A percentile compares a stretch with the other conserved stretches of the same genome.
Conservation (phyloP, 2,113 vertebrate genomes). For the Coreoperca whiteheadi region DNA sequence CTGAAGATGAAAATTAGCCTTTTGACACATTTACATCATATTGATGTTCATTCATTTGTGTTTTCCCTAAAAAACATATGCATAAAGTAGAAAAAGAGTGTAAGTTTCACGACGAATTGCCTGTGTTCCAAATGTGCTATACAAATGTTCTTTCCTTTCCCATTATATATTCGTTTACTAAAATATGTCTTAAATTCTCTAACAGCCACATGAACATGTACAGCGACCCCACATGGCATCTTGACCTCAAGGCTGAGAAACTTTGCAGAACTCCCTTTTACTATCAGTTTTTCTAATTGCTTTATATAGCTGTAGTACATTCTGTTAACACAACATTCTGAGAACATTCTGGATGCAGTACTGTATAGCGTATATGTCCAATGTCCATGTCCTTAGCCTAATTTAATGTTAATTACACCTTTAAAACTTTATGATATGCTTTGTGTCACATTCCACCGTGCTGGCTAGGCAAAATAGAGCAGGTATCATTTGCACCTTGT, state of each 20-base stretch:
- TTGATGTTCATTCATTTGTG: not conserved
- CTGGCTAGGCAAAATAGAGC: slow-evolving; percentile 46
- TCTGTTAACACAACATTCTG: not conserved
- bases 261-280: not conserved
- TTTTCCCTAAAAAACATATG: not conserved
- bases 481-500: slow-evolving; percentile 58
- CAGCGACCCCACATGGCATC: not conserved
- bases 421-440: slow-evolving; percentile 47
- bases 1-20: not conserved
- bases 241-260: not conserved
- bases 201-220: not conserved
- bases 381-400: slow-evolving; percentile 8
- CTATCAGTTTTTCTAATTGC: not conserved
- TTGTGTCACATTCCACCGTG: slow-evolving; percentile 42
- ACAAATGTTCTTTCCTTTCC: not conserved
- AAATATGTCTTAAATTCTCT: not conserved
- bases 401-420: slow-evolving; percentile 48
- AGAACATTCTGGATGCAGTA: not conserved
- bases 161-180: not conserved
- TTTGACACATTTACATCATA: not conserved
- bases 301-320: not conserved
- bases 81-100: not conserved
- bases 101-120: not conserved
- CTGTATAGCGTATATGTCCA: not conserved
- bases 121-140: not conserved